Evolutionary conservation across 2,113 vertebrate genomes (phyloP).

Genomic region (Ciconia boyciana): DNA sequence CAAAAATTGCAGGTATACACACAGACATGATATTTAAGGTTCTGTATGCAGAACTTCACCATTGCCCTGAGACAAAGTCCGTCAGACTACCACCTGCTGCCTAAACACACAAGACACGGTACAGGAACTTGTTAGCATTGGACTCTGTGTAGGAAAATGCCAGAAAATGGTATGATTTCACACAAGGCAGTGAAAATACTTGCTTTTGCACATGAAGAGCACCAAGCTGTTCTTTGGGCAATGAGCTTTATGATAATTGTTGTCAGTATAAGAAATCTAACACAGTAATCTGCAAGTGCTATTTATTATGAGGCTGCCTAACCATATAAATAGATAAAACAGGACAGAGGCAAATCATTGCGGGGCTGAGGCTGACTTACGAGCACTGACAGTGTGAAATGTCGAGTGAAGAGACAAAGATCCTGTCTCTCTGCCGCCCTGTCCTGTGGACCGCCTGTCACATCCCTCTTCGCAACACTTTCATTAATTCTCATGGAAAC

Average conservation of each 20-base stretch:
- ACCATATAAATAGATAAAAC: background rate
- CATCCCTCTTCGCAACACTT: background rate
- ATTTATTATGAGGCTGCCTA: background rate
- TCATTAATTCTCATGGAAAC: background rate
- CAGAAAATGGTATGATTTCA: background rate
- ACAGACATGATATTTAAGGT: background rate
- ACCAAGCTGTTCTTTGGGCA: background rate
- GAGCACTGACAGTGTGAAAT: background rate
- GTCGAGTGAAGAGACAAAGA: background rate
- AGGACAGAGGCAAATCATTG: background rate
- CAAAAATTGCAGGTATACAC: background rate
- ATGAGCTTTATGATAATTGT: background rate
- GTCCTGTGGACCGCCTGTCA: background rate
- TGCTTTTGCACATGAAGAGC: background rate
- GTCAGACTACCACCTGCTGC: background rate
- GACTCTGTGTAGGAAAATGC: background rate
- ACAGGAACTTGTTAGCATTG: background rate
- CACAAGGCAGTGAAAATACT: background rate
- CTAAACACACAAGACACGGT: background rate
- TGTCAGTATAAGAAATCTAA: background rate
- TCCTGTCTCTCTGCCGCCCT: background rate
- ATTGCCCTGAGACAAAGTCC: background rate
- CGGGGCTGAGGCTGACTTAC: background rate
- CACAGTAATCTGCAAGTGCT: background rate
- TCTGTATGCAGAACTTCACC: background rate